phyloP scores from a whole-genome alignment of 2,888 invertebrate species.

The Blera fallax region DNA sequence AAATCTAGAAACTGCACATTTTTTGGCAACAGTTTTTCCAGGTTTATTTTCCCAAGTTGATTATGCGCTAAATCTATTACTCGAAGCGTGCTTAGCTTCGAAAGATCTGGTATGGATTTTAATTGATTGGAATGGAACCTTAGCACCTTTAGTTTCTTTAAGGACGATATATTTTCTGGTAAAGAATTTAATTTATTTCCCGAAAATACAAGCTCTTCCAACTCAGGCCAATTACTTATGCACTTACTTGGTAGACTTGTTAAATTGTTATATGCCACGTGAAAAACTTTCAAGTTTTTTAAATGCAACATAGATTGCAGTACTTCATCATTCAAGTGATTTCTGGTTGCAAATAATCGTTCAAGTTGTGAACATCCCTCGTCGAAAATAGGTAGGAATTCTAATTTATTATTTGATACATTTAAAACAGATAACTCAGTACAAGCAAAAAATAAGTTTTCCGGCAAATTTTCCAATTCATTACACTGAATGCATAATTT shows the following conservation, averaged over 20 bases:
- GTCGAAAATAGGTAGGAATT: conserved; percentile 86
- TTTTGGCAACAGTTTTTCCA: conserved; percentile 89
- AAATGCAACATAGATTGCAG: conserved; percentile 87
- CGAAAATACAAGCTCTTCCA: conserved; percentile 91
- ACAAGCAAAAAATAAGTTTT: conserved; percentile 88
- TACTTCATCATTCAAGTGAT: conserved; percentile 88
- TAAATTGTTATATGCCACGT: conserved; percentile 90
- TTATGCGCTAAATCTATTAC: conserved; percentile 93
- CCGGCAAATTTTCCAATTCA: conserved; percentile 88
- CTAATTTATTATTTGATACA: conserved; percentile 90
- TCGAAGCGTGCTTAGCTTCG: conserved; percentile 88
- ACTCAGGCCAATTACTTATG: conserved; percentile 88
- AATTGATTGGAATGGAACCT: conserved; percentile 92
- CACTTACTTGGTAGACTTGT: conserved; percentile 89
- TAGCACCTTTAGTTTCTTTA: conserved; percentile 88
- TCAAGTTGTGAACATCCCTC: conserved; percentile 86
- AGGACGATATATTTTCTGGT: conserved; percentile 88
- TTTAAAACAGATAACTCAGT: conserved; percentile 87
- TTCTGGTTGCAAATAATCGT: conserved; percentile 88
- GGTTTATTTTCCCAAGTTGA: conserved; percentile 90
- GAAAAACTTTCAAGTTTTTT: conserved; percentile 86
- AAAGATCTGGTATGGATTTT: conserved; percentile 88
- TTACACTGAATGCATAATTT: conserved; percentile 90
- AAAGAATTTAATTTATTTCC: conserved; percentile 90
- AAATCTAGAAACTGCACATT: conserved; percentile 92